Evolutionary conservation across 2,797 vertebrate species (phyloP).

Genomic region (Acanthis flammea): DNA sequence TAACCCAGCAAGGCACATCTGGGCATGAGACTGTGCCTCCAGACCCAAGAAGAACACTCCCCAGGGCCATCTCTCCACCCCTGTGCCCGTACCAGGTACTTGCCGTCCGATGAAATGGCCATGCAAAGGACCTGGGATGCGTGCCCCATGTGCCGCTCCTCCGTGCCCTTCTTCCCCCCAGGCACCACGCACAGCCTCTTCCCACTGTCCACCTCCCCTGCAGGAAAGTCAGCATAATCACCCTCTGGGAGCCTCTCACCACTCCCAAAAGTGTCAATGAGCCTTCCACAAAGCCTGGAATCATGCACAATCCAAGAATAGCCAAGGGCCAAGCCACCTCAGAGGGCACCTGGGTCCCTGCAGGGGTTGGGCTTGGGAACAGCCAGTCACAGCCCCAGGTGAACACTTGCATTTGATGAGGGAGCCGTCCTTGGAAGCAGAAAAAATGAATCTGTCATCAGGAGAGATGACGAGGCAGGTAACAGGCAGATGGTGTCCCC

Average conservation of each 20-base stretch:
- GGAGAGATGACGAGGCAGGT: conserved; percentile 91
- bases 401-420: conserved; percentile 91
- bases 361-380: neutral
- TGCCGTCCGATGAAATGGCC: conserved; percentile 91
- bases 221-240: neutral
- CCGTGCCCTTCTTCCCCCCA: conserved; percentile 84
- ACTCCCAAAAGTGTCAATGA: neutral
- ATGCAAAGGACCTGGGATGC: conserved; percentile 88
- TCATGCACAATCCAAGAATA: fast-evolving
- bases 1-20: neutral
- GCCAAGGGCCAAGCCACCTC: neutral
- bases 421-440: conserved; percentile 92
- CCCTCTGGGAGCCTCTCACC: neutral
- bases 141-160: conserved; percentile 84
- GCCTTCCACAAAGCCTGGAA: neutral
- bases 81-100: conserved; percentile 84
- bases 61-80: fast-evolving
- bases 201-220: conserved; percentile 90
- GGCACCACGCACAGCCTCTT: conserved; percentile 86
- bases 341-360: neutral
- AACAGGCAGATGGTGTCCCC: conserved; percentile 90
- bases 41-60: neutral
- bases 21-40: neutral
- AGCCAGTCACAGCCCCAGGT: neutral
- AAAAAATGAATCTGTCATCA: conserved; percentile 89